A percentile compares a stretch with the other conserved stretches of the same genome.
Evolutionary conservation across 2,888 invertebrate genomes (phyloP).

Genomic region (Corbicula japonica): DNA sequence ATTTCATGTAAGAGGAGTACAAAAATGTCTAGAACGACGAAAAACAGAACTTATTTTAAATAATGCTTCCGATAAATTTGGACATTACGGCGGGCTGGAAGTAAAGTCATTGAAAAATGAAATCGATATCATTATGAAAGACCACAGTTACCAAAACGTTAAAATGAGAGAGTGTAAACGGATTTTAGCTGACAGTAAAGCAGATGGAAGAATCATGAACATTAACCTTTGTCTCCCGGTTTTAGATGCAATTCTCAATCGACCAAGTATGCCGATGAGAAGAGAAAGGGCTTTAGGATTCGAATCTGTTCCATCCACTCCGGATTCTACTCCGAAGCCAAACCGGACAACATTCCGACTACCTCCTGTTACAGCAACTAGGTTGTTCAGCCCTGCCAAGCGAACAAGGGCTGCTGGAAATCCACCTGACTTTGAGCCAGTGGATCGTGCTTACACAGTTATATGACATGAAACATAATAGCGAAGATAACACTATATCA

Average conservation of each 20-base stretch:
- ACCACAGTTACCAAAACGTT: slow-evolving; percentile 56
- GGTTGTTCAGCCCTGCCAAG: slow-evolving; percentile 55
- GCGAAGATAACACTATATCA: no score
- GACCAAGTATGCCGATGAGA: slow-evolving; percentile 58
- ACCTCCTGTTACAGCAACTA: slow-evolving; percentile 59
- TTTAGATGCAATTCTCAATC: slow-evolving; percentile 56
- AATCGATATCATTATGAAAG: slow-evolving; percentile 61
- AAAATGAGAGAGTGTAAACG: slow-evolving; percentile 56
- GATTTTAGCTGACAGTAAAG: slow-evolving; percentile 52
- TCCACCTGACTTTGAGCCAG: not conserved
- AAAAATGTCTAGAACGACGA: slow-evolving; percentile 66
- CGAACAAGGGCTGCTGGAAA: not conserved
- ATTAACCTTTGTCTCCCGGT: slow-evolving; percentile 54
- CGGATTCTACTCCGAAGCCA: slow-evolving; percentile 19
- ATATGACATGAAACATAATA: slow-evolving; percentile 12
- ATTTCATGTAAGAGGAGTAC: slow-evolving; percentile 63
- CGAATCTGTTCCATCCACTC: slow-evolving; percentile 29
- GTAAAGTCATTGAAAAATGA: slow-evolving; percentile 65
- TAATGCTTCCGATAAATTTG: slow-evolving; percentile 50
- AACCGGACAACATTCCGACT: slow-evolving; percentile 42
- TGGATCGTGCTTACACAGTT: slow-evolving; percentile 49
- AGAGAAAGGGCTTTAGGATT: slow-evolving; percentile 62
- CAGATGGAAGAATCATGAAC: slow-evolving; percentile 65
- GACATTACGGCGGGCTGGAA: slow-evolving; percentile 68
- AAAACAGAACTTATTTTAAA: slow-evolving; percentile 65